A percentile compares a stretch with the other conserved stretches of the same genome.
Conservation (phyloP, 2,113 vertebrate genomes). For the Climacteris rufus region DNA sequence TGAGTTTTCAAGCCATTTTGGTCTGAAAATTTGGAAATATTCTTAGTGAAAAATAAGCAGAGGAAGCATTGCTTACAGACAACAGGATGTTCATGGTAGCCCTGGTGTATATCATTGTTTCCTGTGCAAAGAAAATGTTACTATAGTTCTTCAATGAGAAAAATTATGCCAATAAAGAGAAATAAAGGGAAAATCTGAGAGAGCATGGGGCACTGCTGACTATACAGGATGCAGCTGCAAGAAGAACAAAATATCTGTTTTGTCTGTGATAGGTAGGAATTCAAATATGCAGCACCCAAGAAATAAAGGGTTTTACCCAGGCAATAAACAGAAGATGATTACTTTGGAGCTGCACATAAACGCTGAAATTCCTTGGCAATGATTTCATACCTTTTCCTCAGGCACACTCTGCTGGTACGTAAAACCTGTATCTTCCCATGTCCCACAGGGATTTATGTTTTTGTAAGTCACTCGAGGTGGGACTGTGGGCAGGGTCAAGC, state of each 20-base stretch:
- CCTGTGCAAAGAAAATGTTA: background rate
- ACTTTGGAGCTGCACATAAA: background rate
- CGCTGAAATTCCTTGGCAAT: background rate
- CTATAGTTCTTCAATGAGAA: background rate
- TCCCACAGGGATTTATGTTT: constrained; percentile 3
- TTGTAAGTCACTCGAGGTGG: background rate
- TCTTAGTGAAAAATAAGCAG: background rate
- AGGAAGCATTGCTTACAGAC: background rate
- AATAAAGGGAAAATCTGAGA: background rate
- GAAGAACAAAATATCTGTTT: background rate
- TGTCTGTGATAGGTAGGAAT: background rate
- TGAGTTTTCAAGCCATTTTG: background rate
- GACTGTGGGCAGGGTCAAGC: constrained; percentile 48
- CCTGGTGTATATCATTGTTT: background rate
- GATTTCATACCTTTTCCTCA: constrained; percentile 25
- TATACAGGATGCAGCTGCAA: background rate
- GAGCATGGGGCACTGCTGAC: background rate
- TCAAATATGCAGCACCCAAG: background rate
- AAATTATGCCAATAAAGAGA: background rate
- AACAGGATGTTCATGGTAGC: background rate
- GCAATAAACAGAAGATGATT: background rate
- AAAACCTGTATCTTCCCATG: background rate
- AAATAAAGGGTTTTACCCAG: constrained; percentile 2
- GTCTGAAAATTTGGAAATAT: background rate
- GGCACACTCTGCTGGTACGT: background rate